Evolutionary conservation across 2,113 vertebrate species (phyloP), one percentile per base, ranked within the genome.

Genomic region (Oncorhynchus keta): DNA sequence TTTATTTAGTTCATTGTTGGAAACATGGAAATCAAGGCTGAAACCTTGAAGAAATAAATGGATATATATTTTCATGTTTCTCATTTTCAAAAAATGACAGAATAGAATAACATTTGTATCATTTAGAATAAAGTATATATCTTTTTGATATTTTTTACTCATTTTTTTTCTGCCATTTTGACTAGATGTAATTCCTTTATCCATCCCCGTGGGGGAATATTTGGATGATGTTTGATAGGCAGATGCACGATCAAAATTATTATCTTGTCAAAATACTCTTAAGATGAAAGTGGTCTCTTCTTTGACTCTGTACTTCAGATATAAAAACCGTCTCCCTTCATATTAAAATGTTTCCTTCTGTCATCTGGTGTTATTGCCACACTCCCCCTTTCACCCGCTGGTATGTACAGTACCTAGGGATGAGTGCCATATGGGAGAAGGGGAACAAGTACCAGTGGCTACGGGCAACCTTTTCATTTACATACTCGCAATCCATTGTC

Each of bases 191-290:
- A 35, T 68, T 68, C 16, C 12, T 14, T 30, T 18, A n/a, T 24
- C 7, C 49, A 39, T 18, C 35, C 7, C 35, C 22, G 16, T 26
- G 5, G 6, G 48, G 72, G 69, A 59, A 26, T 66, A 70, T 48
- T 45, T 70, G 51, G 66, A 72, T 73, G 69, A 7, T 55, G 62
- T 78, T 68, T 77, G 30, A 68, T 39, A 80, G 66, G 72, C 24
- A 78, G 22, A 39, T 14, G n/a, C 62, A 12, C 22, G 28, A 39
- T 75, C 68, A 57, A 66, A 66, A 73, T 59, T 67, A 82, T 75
- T 76, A 78, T 73, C 59, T 72, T 86, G 77, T 84, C 72, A 77
- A 74, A 71, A 59, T 62, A 6, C 71, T 69, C 75, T 69, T n/a
- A 45, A 64, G 61, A 45, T 72, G 48, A 35, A 72, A 28, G 62